These are phyloP conservation scores for Trichonephila clavata DNA, from an alignment of 1,140 invertebrate genomes.

Conservation along the genomic window DNA sequence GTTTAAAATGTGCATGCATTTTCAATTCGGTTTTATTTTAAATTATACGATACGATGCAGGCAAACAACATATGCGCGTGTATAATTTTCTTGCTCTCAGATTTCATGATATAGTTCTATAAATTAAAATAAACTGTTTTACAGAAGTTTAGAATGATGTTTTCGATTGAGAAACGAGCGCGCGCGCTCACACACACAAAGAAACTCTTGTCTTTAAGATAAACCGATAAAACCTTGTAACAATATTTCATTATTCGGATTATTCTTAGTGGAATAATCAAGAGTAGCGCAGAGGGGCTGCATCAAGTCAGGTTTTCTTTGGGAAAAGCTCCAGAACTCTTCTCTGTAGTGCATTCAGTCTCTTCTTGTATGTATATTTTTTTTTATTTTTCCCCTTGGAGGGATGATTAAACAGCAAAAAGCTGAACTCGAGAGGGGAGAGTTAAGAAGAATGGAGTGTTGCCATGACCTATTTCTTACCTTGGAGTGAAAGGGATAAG, in stretches of 20 bases:
- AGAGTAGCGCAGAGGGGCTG: background rate
- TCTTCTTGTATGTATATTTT: background rate
- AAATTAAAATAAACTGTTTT: background rate
- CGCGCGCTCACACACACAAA: no score
- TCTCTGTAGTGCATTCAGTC: background rate
- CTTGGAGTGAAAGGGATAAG: constrained; percentile 23
- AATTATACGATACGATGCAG: no score
- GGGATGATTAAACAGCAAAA: constrained; percentile 52
- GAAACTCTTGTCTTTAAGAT: background rate
- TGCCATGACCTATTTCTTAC: constrained; percentile 43
- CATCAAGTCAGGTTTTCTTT: background rate
- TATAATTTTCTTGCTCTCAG: no score
- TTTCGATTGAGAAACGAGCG: background rate
- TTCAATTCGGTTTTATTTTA: no score
- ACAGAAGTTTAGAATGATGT: background rate
- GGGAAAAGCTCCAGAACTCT: background rate
- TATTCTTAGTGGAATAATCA: background rate
- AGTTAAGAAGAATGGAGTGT: constrained; percentile 32
- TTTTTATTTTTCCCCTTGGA: constrained; percentile 23
- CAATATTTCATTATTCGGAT: background rate
- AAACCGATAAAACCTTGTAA: background rate
- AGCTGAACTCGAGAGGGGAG: constrained; percentile 21
- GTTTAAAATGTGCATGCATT: no score
- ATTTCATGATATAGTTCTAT: no score
- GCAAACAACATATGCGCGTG: no score